Base-by-base conservation (phyloP, 2,888 invertebrate species). In the Timema podura region DNA sequence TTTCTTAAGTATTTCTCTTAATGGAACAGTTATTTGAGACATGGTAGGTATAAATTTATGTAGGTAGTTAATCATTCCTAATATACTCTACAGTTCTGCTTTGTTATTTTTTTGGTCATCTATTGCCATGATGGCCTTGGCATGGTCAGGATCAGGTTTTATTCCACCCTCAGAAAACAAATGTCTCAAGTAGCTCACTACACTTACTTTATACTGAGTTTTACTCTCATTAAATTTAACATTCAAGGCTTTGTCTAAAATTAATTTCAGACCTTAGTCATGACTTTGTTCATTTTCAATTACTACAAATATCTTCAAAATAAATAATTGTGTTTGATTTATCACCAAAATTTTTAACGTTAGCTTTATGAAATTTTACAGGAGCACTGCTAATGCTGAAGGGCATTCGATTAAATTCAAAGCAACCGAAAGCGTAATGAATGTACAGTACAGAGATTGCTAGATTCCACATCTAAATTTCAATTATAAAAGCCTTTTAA, bases 181-280 rank as follows among this genome's bases (percentile, higher is more conserved):
- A 30, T 30, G 16, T n/a, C 44, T 45, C 30, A 61, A 30, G n/a
- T 61, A 44, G 11, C 45, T 61, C 6, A 61, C 61, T 44, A 11
- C 61, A 8, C 7, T 57, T 30, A 13, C 13, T 15, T 61, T 61
- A 5, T 45, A 61, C 44, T 61, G 61, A 16, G 30, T 44, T 61
- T 61, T 61, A 6, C 13, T 61, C 11, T n/a, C 9, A 44, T 61
- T 61, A n/a, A 61, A 61, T 30, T 61, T 61, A 61, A 61, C 61
- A 61, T 5, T 61, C 61, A 61, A n/a, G 61, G 61, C 30, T 61
- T 11, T 5, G 10, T 30, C 10, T 61, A 45, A 30, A 16, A 3
- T 45, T 13, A 6, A 11, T 13, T 61, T 5, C 45, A 61, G 44
- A 44, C 30, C 11, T 2, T 8, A 30, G 45, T 61, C 16, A 61